Conservation (phyloP, 2,888 invertebrate species). For the Agriotes lineatus region DNA sequence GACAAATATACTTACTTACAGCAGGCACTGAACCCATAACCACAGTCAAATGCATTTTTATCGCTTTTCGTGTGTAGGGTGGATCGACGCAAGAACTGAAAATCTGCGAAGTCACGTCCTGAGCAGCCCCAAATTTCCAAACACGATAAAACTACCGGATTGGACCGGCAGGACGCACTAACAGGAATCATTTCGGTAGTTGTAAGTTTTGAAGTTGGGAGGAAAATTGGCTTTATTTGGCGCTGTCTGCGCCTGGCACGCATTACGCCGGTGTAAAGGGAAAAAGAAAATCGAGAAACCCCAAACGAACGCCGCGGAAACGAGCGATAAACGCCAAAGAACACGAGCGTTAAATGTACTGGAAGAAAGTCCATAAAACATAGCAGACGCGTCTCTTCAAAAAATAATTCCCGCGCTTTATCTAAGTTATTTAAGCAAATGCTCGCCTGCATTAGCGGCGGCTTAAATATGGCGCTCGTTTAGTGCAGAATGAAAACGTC, state of each 20-base stretch:
- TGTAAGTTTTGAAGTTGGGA: slow-evolving; percentile 38
- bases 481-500: slow-evolving; percentile 45
- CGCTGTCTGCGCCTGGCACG: slow-evolving; percentile 32
- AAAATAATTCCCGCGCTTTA: slow-evolving; percentile 39
- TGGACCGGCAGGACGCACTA: background rate
- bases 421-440: slow-evolving; percentile 37
- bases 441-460: slow-evolving; percentile 35
- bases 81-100: slow-evolving; percentile 19
- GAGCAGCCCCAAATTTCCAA: slow-evolving; percentile 15
- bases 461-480: slow-evolving; percentile 35
- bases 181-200: slow-evolving; percentile 5
- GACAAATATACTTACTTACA: slow-evolving; percentile 3
- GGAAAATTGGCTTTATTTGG: slow-evolving; percentile 50
- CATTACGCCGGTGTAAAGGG: slow-evolving; percentile 40
- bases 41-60: background rate
- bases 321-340: slow-evolving; percentile 53
- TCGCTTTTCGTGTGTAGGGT: slow-evolving; percentile 20
- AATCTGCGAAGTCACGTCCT: slow-evolving; percentile 30
- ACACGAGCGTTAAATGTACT: slow-evolving; percentile 55
- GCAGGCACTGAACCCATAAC: background rate
- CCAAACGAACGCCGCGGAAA: slow-evolving; percentile 50
- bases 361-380: slow-evolving; percentile 53
- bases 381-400: slow-evolving; percentile 41
- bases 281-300: slow-evolving; percentile 47
- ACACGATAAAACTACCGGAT: background rate